Conservation (phyloP, 2,888 invertebrate species). For the Lithosia quadra region DNA sequence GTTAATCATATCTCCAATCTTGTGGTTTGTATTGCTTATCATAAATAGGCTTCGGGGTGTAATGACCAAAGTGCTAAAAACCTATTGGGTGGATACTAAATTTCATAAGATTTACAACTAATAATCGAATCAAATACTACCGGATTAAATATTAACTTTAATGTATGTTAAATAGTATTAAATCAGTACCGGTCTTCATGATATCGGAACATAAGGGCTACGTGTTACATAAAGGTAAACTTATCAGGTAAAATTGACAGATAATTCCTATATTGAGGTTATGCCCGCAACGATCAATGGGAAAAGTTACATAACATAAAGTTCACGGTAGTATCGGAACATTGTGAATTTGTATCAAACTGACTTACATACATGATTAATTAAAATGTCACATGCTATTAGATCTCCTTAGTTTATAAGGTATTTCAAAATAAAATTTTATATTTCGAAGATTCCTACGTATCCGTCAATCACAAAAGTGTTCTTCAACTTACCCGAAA, state of each 20-base stretch:
- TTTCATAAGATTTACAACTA: neutral
- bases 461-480: conserved; percentile 34
- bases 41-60: neutral
- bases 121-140: neutral
- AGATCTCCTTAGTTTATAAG: neutral
- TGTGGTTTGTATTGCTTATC: neutral
- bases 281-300: conserved; percentile 60
- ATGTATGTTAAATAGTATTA: neutral
- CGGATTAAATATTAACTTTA: neutral
- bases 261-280: conserved; percentile 50
- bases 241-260: conserved; percentile 9
- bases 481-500: conserved; percentile 34
- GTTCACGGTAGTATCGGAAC: conserved; percentile 10
- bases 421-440: conserved; percentile 13
- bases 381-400: neutral
- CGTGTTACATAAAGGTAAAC: conserved; percentile 17
- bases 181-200: neutral
- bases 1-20: neutral
- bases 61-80: too few relatives aligned
- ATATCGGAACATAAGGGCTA: neutral
- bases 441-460: conserved; percentile 33
- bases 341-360: neutral
- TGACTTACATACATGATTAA: neutral
- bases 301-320: conserved; percentile 71
- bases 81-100: too few relatives aligned